Conservation (phyloP, 2,113 vertebrate species). For the Jacana jacana region DNA sequence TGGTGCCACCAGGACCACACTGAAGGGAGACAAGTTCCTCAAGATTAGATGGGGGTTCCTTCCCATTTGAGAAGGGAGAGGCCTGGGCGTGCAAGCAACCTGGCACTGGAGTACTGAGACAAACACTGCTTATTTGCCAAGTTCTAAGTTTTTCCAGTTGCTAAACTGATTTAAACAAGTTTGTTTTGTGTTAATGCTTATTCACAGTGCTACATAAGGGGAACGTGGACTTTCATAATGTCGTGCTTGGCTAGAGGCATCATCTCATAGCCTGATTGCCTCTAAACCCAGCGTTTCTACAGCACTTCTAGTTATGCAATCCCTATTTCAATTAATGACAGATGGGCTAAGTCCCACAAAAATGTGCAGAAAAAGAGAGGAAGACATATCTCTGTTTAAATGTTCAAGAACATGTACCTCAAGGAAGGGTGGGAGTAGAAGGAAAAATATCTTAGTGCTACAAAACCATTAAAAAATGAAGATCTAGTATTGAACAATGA, state of each 20-base stretch:
- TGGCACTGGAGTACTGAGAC: not conserved
- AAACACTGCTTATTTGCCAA: not conserved
- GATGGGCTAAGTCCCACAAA: not conserved
- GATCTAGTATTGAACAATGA: not conserved
- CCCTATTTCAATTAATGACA: not conserved
- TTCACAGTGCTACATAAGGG: not conserved
- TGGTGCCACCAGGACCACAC: not conserved
- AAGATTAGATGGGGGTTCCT: not conserved
- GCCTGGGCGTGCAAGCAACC: fast-evolving
- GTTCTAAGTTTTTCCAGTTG: not conserved
- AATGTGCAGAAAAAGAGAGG: not conserved
- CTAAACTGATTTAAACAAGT: slow-evolving; percentile 4
- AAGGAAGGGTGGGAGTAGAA: not conserved
- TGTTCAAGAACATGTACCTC: not conserved
- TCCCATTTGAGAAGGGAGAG: not conserved
- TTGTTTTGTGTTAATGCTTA: not conserved
- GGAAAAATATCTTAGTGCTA: not conserved
- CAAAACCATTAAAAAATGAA: not conserved
- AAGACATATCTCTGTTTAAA: not conserved
- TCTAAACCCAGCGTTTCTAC: not conserved
- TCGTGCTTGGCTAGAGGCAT: not conserved
- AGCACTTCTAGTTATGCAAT: not conserved
- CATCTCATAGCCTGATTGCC: not conserved
- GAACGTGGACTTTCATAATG: not conserved
- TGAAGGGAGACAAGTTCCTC: not conserved